A percentile compares a stretch with the other conserved stretches of the same genome.
These are phyloP conservation scores for Geopemphigus sp. DNA, from an alignment of 1,140 invertebrate genomes.

Conservation along the genomic window DNA sequence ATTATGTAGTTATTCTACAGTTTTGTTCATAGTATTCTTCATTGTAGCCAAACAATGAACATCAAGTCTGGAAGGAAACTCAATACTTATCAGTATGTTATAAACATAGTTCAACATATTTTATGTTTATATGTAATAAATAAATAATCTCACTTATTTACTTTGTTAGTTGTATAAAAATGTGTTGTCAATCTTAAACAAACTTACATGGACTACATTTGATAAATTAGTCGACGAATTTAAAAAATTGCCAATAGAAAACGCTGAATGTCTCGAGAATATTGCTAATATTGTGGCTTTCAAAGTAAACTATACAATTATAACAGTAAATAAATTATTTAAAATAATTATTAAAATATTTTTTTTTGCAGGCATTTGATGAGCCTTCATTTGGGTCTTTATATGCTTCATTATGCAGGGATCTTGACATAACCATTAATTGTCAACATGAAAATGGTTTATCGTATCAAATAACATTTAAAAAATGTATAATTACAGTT, in stretches of 20 bases:
- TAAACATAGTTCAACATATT: not conserved
- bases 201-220: conserved; percentile 34
- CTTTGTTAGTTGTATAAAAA: conserved; percentile 40
- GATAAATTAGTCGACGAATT: conserved; percentile 13
- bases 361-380: conserved; percentile 26
- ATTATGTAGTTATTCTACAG: not conserved
- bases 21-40: not conserved
- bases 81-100: conserved; percentile 26
- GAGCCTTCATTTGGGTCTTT: conserved; percentile 37
- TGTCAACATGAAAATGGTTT: conserved; percentile 22
- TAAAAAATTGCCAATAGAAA: conserved; percentile 41
- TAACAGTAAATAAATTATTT: not conserved
- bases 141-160: not conserved
- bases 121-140: no score
- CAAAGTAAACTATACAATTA: conserved; percentile 33
- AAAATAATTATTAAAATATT: not conserved
- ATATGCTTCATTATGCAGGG: conserved; percentile 34
- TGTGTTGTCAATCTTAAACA: conserved; percentile 35
- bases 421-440: conserved; percentile 25
- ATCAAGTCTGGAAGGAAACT: conserved; percentile 41
- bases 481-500: conserved; percentile 20
- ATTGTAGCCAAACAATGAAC: conserved; percentile 34
- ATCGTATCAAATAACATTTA: conserved; percentile 19
- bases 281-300: conserved; percentile 46
- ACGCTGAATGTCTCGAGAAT: conserved; percentile 29